Percentiles rank a stretch among this genome's conserved stretches.
Evolutionary conservation across 92 coral and sea anemone species (phyloP).

Genomic region (Bergia puertoricense): DNA sequence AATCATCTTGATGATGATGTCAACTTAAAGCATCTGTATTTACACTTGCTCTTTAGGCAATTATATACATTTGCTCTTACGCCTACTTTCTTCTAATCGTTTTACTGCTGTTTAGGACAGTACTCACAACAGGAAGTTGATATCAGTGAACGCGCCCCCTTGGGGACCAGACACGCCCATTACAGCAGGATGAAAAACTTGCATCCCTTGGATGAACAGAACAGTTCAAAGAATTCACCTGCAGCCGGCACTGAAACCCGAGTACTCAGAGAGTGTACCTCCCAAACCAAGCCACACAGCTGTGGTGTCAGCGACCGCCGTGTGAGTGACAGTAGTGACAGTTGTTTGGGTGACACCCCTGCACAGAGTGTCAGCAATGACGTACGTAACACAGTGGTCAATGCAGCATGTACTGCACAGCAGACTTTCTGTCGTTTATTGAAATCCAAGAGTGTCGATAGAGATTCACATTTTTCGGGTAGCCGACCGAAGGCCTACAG

Average conservation of each 20-base stretch:
- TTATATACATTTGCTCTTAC: neutral
- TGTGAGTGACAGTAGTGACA: constrained; percentile 13
- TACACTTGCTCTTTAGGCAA: neutral
- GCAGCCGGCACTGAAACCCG: neutral
- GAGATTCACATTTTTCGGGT: constrained; percentile 27
- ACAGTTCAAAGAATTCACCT: neutral
- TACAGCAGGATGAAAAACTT: neutral
- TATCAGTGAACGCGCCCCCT: neutral
- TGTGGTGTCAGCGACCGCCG: neutral
- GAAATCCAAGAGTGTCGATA: constrained; percentile 5
- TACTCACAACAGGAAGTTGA: constrained; percentile 30
- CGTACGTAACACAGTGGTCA: neutral
- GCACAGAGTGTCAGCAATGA: neutral
- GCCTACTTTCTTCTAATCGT: neutral
- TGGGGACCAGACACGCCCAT: neutral
- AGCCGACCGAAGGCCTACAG: constrained; percentile 76
- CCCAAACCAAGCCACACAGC: neutral
- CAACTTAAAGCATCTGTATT: too few species aligned
- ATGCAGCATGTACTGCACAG: neutral
- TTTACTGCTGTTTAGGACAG: constrained; percentile 53
- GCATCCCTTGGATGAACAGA: neutral
- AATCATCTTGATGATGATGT: too few species aligned
- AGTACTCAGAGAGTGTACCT: neutral
- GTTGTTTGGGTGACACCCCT: neutral
- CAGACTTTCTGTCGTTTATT: constrained; percentile 5